A percentile compares a stretch with the other conserved stretches of the same genome.
Evolutionary conservation across 2,797 vertebrate species (phyloP).

Genomic region (Caiman crocodilus): DNA sequence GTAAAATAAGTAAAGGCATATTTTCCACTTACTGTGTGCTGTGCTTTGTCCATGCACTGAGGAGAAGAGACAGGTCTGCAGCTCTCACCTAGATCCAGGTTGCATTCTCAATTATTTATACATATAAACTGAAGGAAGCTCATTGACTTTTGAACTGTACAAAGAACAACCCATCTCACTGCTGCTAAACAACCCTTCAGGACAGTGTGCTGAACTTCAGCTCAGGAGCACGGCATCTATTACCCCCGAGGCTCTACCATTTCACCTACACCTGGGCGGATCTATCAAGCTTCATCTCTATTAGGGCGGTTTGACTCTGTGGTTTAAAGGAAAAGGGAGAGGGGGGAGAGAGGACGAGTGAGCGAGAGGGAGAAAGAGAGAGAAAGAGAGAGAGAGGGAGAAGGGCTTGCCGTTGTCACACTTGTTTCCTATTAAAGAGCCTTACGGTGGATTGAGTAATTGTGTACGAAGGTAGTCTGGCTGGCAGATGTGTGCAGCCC

Average conservation of each 20-base stretch:
- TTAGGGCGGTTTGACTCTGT: conserved; percentile 77
- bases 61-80: conserved; percentile 50
- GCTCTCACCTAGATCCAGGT: conserved; percentile 79
- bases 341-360: neutral
- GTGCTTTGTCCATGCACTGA: conserved; percentile 72
- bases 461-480: conserved; percentile 86
- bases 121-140: conserved; percentile 53
- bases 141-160: conserved; percentile 73
- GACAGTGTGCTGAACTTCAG: conserved; percentile 80
- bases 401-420: conserved; percentile 81
- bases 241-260: conserved; percentile 76
- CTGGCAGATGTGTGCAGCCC: conserved; percentile 86
- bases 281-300: conserved; percentile 84
- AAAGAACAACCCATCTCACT: conserved; percentile 67
- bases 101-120: conserved; percentile 74
- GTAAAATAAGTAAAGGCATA: conserved; percentile 72
- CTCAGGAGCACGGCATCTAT: conserved; percentile 71
- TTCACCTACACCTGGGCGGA: conserved; percentile 86
- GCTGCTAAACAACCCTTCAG: conserved; percentile 75
- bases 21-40: conserved; percentile 80
- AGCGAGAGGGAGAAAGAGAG: neutral
- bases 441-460: conserved; percentile 86
- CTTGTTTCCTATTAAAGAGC: conserved; percentile 87
- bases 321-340: conserved; percentile 62
- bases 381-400: neutral